Evolutionary conservation across 2,888 invertebrate species (phyloP).

Genomic region (Morpho helenor): DNA sequence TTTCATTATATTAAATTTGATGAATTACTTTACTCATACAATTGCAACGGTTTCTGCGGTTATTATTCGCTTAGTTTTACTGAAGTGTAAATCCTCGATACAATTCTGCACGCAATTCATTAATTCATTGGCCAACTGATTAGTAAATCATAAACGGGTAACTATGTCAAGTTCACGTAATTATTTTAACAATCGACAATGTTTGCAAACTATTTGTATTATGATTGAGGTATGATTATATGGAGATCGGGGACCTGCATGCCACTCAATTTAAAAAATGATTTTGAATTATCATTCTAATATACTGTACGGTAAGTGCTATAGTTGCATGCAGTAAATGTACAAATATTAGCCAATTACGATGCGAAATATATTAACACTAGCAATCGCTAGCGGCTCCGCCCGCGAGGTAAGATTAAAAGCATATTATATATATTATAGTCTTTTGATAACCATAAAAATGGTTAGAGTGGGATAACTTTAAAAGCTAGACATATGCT

Average conservation of each 20-base stretch:
- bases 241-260: slow-evolving; percentile 9
- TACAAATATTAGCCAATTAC: neutral
- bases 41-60: slow-evolving; percentile 2
- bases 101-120: slow-evolving; percentile 22
- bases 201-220: slow-evolving; percentile 20
- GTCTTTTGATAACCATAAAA: too few species aligned
- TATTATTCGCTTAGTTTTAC: slow-evolving; percentile 4
- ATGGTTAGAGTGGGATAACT: too few species aligned
- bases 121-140: slow-evolving; percentile 19
- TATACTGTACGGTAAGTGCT: neutral
- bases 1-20: neutral
- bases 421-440: too few species aligned
- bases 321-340: neutral
- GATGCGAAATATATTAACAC: neutral
- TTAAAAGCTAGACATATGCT: too few species aligned
- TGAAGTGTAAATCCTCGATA: slow-evolving; percentile 20
- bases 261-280: neutral
- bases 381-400: too few species aligned
- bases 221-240: slow-evolving; percentile 18
- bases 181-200: slow-evolving; percentile 22
- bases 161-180: slow-evolving; percentile 26
- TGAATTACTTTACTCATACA: neutral
- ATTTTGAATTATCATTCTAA: neutral
- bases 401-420: too few species aligned
- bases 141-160: slow-evolving; percentile 23